These are phyloP conservation scores for Antennarius maculatus DNA, from an alignment of 2,797 vertebrate species.

Conservation along the genomic window DNA sequence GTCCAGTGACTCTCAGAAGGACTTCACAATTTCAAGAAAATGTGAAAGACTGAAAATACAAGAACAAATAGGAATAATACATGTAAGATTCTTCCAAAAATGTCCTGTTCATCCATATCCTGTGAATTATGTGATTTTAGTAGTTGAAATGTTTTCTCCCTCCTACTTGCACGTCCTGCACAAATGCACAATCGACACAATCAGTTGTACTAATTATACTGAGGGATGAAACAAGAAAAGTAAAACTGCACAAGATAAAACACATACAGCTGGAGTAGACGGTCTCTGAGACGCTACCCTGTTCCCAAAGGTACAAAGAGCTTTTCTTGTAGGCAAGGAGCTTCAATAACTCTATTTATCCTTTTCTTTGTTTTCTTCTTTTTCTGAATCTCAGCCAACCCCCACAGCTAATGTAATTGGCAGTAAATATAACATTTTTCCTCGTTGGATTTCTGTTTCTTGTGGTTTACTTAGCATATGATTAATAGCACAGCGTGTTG, in stretches of 20 bases:
- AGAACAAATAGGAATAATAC: no score
- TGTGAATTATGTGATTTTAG: neutral
- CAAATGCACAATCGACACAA: neutral
- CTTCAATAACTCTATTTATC: conserved; percentile 5
- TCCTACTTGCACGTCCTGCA: neutral
- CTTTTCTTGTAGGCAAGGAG: conserved; percentile 13
- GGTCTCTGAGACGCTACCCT: neutral
- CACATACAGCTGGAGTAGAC: conserved; percentile 4
- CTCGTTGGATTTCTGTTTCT: conserved; percentile 10
- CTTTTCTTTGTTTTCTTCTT: neutral
- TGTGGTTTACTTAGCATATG: conserved; percentile 8
- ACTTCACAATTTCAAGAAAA: neutral
- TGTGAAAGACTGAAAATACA: neutral
- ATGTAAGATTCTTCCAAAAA: neutral
- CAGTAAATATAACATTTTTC: neutral
- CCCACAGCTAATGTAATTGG: conserved; percentile 6
- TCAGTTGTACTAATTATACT: conserved; percentile 14
- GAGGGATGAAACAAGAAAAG: conserved; percentile 9
- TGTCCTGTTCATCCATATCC: neutral
- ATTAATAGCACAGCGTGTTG: conserved; percentile 16
- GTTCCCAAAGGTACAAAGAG: conserved; percentile 25
- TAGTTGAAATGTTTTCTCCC: neutral
- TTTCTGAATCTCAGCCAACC: neutral
- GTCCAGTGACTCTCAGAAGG: neutral
- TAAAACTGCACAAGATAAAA: conserved; percentile 10